These are phyloP conservation scores for Lasius platythorax DNA, from an alignment of 2,888 invertebrate species.

Conservation along the genomic window DNA sequence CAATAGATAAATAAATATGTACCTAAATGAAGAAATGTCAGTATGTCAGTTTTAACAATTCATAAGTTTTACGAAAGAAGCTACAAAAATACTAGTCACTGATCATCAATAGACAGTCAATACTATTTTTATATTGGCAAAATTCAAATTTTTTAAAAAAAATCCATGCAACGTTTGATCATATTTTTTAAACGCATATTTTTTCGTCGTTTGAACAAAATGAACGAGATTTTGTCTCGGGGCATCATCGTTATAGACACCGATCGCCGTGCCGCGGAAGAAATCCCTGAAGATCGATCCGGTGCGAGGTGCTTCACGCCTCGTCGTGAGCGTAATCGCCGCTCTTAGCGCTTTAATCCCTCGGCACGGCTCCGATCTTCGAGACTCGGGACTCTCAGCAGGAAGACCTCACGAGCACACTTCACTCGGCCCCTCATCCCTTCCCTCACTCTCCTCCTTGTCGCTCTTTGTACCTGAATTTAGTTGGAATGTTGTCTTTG, in stretches of 20 bases:
- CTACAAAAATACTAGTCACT: background rate
- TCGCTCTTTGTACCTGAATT: slow-evolving; percentile 54
- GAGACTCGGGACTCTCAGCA: slow-evolving; percentile 36
- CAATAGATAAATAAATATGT: background rate
- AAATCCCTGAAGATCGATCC: slow-evolving; percentile 74
- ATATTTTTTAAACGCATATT: background rate
- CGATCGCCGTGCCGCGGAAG: slow-evolving; percentile 54
- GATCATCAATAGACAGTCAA: background rate
- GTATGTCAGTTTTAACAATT: background rate
- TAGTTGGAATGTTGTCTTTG: slow-evolving; percentile 44
- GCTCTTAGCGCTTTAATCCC: slow-evolving; percentile 77
- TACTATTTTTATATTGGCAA: slow-evolving; percentile 11
- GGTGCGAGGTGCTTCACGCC: slow-evolving; percentile 74
- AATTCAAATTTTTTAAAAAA: background rate
- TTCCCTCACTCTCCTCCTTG: slow-evolving; percentile 34
- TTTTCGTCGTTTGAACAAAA: background rate
- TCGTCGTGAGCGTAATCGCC: slow-evolving; percentile 71
- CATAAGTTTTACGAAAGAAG: background rate
- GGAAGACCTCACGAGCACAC: slow-evolving; percentile 60
- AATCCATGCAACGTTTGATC: background rate
- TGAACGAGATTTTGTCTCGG: slow-evolving; percentile 25
- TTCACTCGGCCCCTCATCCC: slow-evolving; percentile 37
- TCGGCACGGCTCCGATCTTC: slow-evolving; percentile 59
- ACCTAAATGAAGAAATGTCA: too few species aligned
- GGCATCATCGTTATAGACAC: slow-evolving; percentile 11